Conservation (phyloP, 2,888 invertebrate species). For the Pseudococcus jackbeardsleyi region DNA sequence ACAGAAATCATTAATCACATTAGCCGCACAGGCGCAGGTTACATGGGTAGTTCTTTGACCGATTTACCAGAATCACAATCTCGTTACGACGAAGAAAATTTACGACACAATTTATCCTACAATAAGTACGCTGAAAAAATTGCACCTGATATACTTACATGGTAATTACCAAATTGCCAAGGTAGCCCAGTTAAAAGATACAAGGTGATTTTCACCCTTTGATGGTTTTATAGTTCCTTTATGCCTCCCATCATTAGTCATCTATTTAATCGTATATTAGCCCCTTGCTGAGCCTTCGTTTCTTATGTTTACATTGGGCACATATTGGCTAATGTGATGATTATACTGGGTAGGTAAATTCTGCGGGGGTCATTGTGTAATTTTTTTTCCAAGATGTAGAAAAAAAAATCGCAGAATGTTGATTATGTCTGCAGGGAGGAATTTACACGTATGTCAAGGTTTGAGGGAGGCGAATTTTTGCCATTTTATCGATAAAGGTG, state of each 20-base stretch:
- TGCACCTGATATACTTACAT: conserved; percentile 39
- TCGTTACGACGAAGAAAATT: conserved; percentile 9
- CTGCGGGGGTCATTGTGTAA: not conserved
- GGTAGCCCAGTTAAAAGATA: conserved; percentile 11
- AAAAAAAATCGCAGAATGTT: not conserved
- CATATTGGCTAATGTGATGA: not conserved
- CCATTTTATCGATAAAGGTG: not conserved
- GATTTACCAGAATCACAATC: not conserved
- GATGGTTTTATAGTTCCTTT: conserved; percentile 14
- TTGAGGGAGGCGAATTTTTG: not conserved
- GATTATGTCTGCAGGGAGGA: not conserved
- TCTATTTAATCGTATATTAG: conserved; percentile 4
- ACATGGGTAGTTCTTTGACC: conserved; percentile 1
- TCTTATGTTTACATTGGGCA: not conserved
- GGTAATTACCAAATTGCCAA: conserved; percentile 46
- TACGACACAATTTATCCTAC: conserved; percentile 19
- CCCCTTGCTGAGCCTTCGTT: not conserved
- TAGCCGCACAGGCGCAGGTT: not conserved
- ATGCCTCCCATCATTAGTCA: conserved; percentile 34
- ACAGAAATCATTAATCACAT: conserved; percentile 8
- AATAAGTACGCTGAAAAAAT: not conserved
- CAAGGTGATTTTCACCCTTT: conserved; percentile 48
- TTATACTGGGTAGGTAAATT: not conserved
- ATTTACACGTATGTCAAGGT: not conserved
- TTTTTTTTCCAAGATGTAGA: not conserved